A percentile compares a stretch with the other conserved stretches of the same genome.
These are phyloP conservation scores for Perizoma flavofasciatum DNA, from an alignment of 2,888 invertebrate species.

Conservation along the genomic window DNA sequence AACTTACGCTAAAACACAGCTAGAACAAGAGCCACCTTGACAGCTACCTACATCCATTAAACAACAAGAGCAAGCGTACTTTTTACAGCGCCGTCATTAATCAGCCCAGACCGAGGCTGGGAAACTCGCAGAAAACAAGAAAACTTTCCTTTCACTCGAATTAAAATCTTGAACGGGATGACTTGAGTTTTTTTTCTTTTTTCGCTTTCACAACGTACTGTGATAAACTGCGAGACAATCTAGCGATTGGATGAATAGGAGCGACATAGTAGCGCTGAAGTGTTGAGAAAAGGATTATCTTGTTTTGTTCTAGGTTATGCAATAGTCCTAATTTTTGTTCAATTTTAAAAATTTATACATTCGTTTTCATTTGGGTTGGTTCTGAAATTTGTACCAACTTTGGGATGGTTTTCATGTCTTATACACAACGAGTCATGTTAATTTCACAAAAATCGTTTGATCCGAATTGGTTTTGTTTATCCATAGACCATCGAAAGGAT, in stretches of 20 bases:
- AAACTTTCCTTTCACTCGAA: constrained; percentile 68
- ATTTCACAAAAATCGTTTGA: no score
- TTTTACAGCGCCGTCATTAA: constrained; percentile 48
- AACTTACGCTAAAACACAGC: neutral
- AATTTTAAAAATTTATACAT: no score
- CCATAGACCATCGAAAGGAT: no score
- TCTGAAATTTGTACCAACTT: no score
- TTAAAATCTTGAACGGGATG: constrained; percentile 63
- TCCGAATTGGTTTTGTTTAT: no score
- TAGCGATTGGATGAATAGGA: constrained; percentile 42
- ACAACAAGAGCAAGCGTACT: constrained; percentile 14
- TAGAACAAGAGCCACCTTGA: constrained; percentile 4
- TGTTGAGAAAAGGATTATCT: neutral
- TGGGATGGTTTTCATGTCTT: no score
- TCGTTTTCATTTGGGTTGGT: no score
- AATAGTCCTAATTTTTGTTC: no score
- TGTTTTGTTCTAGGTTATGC: neutral
- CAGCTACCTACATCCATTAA: constrained; percentile 6
- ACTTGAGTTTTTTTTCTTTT: constrained; percentile 45
- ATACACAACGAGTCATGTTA: no score
- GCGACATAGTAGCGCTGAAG: constrained; percentile 5
- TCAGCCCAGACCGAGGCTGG: constrained; percentile 51
- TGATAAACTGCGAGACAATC: constrained; percentile 53
- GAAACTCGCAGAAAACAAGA: constrained; percentile 60
- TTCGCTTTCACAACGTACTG: constrained; percentile 40